These are phyloP conservation scores for Lagenorhynchus albirostris DNA, from an alignment of 2,113 vertebrate species.

Conservation along the genomic window DNA sequence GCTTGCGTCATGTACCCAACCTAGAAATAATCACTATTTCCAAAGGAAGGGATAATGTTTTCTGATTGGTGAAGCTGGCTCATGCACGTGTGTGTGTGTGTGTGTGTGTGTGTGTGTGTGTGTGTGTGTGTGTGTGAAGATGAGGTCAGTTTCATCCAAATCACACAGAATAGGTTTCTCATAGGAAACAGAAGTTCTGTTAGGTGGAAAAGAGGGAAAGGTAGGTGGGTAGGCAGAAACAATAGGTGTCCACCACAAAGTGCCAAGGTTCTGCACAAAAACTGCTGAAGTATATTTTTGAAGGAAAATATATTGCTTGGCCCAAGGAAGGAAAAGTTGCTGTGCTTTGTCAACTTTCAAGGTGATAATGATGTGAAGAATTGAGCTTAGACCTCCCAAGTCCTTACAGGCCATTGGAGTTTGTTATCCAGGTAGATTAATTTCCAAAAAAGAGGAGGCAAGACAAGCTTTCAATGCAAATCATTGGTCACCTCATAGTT, in stretches of 20 bases:
- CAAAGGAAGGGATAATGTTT: background rate
- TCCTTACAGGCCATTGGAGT: background rate
- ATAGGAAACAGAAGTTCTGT: background rate
- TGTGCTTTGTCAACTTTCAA: conserved; percentile 40
- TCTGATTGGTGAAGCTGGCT: background rate
- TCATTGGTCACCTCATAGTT: conserved; percentile 3
- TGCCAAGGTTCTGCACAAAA: conserved; percentile 39
- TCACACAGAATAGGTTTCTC: background rate
- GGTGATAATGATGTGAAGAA: conserved; percentile 29
- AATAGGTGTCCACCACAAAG: background rate
- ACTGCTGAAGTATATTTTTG: conserved; percentile 20
- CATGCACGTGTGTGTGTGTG: background rate
- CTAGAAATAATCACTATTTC: background rate
- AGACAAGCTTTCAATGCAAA: conserved; percentile 24
- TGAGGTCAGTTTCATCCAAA: background rate
- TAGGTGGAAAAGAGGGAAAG: background rate
- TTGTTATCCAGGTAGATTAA: conserved; percentile 43
- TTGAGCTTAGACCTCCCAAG: conserved; percentile 17
- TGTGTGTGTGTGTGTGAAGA: background rate
- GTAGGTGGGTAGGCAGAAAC: background rate
- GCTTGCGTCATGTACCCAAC: background rate
- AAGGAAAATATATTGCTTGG: conserved; percentile 49
- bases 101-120: background rate
- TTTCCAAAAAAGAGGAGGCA: background rate
- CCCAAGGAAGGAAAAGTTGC: background rate